Conservation (phyloP, 1,140 invertebrate genomes). For the silkworm (Bombyx mori) region ASM3026992v2 NC_085121.1:9920001-9920500, state of each 20-base stretch:
- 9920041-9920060: constrained; percentile 64
- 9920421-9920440: no score
- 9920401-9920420: no score
- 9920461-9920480: no score
- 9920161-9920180: constrained; percentile 75
- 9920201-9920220: constrained; percentile 74
- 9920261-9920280: neutral
- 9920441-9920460: no score
- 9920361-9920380: no score
- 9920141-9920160: constrained; percentile 60
- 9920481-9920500: no score
- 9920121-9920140: constrained; percentile 31
- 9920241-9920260: constrained; percentile 71
- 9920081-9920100: constrained; percentile 29
- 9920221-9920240: constrained; percentile 75
- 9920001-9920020: no score
- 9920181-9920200: constrained; percentile 75
- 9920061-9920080: constrained; percentile 62
- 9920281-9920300: neutral
- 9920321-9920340: no score
- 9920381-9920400: no score
- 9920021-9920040: no score
- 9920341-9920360: no score
- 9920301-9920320: no score
- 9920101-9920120: constrained; percentile 30